Evolutionary conservation across 2,797 vertebrate species (phyloP).

Genomic region (Hydrolagus colliei): DNA sequence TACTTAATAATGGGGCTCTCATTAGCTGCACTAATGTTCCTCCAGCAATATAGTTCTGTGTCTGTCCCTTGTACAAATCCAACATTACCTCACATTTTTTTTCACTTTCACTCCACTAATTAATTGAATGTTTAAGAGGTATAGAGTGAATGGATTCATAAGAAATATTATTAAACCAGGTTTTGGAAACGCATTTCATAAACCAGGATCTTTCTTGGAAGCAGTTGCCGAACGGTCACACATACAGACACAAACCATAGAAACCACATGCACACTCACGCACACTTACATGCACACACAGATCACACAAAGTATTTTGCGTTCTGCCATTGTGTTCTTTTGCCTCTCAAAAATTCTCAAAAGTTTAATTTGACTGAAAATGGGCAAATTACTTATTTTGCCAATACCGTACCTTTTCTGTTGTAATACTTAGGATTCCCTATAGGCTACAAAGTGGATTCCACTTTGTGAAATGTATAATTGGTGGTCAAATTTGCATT

Average conservation of each 20-base stretch:
- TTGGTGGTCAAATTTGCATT: too few relatives aligned
- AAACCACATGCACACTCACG: too few relatives aligned
- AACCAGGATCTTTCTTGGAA: neutral
- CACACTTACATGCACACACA: too few relatives aligned
- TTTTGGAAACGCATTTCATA: neutral
- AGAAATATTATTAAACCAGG: neutral
- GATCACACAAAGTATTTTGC: neutral
- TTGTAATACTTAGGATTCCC: too few relatives aligned
- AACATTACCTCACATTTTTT: constrained; percentile 1
- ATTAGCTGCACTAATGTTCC: neutral
- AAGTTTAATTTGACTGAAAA: neutral
- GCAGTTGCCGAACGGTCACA: too few relatives aligned
- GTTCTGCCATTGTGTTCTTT: neutral
- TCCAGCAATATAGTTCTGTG: neutral
- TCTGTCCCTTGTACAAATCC: neutral
- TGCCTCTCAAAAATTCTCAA: neutral
- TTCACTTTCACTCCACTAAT: neutral
- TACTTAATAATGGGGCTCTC: neutral
- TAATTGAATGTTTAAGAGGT: neutral
- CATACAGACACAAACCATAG: too few relatives aligned
- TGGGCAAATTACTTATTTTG: neutral
- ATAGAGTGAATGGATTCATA: too few relatives aligned
- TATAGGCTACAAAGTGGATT: too few relatives aligned
- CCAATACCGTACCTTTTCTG: too few relatives aligned
- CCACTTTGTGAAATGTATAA: too few relatives aligned